Evolutionary conservation across 2,797 vertebrate genomes (phyloP), one percentile per base, ranked within the genome.

Genomic region (Crocidura indochinensis): DNA sequence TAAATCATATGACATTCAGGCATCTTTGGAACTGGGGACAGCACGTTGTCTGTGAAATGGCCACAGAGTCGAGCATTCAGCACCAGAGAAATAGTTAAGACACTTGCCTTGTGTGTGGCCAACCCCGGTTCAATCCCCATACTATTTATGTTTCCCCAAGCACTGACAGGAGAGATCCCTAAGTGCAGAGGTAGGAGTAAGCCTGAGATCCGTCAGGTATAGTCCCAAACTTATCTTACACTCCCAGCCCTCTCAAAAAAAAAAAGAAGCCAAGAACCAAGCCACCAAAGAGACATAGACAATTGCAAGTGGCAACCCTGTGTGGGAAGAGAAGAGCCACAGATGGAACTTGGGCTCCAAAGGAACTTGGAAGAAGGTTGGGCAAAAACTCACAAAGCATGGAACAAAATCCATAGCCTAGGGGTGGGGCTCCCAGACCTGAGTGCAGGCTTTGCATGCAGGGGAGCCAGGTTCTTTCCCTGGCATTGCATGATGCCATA

Each of bases 1-100:
- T 84, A 65, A 84, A 94, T 80, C 82, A 51, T n/a, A n/a, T n/a
- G n/a, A n/a, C n/a, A n/a, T n/a, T n/a, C 82, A 92, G 71, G 89
- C 84, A 67, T 87, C 47, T 78, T 69, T 26, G 19, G 44, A 84
- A 26, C 8, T 51, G 17, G 47, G 44, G 60, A 12, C 68, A 72
- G 80, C 46, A 1, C 46, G 10, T 9, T 20, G 29, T 24, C 62
- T 8, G 24, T 60, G 51, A 8, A 31, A 0, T 19, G 75, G 2
- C 44, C 49, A 14, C 47, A 62, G 11, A 44, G 46, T 1, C 6
- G 31, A 38, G 90, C 71, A 31, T 19, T 17, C 62, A 65, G 56
- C 56, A 60, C 20, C 19, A 20, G 56, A 20, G 56, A 20, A 20
- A 60, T 60, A 60, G 56, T 60, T 60, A 15, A 60, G 4, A 20